phyloP scores from a whole-genome alignment of 2,888 invertebrate species.

The Bruchidius siliquastri region DNA sequence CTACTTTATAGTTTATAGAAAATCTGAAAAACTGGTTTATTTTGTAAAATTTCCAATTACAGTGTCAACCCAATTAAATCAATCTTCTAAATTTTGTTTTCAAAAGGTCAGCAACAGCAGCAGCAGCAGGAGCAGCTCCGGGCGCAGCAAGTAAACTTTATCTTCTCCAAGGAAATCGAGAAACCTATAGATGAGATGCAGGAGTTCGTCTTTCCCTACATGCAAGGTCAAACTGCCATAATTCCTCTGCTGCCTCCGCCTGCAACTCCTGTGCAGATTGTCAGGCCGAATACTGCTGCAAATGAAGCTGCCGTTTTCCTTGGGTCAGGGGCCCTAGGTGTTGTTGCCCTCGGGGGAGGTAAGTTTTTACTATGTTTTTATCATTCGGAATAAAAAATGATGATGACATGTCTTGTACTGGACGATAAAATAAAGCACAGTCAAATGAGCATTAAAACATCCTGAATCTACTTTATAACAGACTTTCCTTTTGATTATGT shows the following conservation, averaged over 20 bases:
- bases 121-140: conserved; percentile 4
- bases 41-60: too few species aligned
- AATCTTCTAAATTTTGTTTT: not conserved
- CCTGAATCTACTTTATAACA: too few species aligned
- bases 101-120: not conserved
- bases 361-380: conserved; percentile 4
- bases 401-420: too few species aligned
- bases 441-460: too few species aligned
- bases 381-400: not conserved
- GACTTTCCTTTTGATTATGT: too few species aligned
- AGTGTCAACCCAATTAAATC: too few species aligned
- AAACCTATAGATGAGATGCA: conserved; percentile 36
- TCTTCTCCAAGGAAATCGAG: conserved; percentile 30
- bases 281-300: conserved; percentile 32
- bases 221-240: conserved; percentile 29
- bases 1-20: too few species aligned
- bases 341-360: conserved; percentile 40
- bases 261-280: conserved; percentile 36
- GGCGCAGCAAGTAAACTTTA: conserved; percentile 6
- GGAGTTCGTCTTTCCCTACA: conserved; percentile 31
- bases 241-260: conserved; percentile 34
- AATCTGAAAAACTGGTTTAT: too few species aligned
- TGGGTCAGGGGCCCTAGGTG: conserved; percentile 42
- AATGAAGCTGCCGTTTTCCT: conserved; percentile 35
- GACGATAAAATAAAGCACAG: too few species aligned